These are phyloP conservation scores for Microctenopoma stevenorrisi DNA, from an alignment of 2,797 vertebrate species.

Conservation along the genomic window DNA sequence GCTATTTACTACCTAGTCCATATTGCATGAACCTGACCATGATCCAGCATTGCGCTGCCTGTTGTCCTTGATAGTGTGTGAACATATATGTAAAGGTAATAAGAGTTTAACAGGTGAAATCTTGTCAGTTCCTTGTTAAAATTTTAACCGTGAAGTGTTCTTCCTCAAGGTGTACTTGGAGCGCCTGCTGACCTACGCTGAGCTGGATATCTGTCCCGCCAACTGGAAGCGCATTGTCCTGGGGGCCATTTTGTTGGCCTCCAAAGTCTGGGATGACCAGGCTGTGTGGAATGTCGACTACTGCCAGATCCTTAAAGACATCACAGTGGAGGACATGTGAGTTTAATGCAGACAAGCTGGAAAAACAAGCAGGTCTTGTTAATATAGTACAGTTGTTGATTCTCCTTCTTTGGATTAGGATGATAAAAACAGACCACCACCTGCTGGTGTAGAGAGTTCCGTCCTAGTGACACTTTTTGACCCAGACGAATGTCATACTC, in stretches of 20 bases:
- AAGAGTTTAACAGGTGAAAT: background rate
- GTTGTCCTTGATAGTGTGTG: background rate
- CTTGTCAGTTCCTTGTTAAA: background rate
- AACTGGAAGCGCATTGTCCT: conserved; percentile 98
- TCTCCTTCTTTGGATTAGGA: too few species aligned
- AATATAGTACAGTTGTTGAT: too few species aligned
- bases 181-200: conserved; percentile 94
- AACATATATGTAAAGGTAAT: background rate
- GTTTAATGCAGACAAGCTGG: conserved; percentile 59
- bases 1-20: too few species aligned
- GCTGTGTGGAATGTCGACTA: conserved; percentile 99
- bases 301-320: conserved; percentile 98
- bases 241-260: conserved; percentile 94
- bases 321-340: conserved; percentile 98
- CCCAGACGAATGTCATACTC: too few species aligned
- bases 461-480: too few species aligned
- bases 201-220: conserved; percentile 95
- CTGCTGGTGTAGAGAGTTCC: too few species aligned
- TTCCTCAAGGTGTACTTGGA: conserved; percentile 91
- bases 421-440: too few species aligned
- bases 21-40: too few species aligned
- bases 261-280: conserved; percentile 99
- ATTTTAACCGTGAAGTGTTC: background rate
- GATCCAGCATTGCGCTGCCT: background rate
- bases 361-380: background rate